phyloP scores from a whole-genome alignment of 2,797 vertebrate species.

The Girardinus metallicus region DNA sequence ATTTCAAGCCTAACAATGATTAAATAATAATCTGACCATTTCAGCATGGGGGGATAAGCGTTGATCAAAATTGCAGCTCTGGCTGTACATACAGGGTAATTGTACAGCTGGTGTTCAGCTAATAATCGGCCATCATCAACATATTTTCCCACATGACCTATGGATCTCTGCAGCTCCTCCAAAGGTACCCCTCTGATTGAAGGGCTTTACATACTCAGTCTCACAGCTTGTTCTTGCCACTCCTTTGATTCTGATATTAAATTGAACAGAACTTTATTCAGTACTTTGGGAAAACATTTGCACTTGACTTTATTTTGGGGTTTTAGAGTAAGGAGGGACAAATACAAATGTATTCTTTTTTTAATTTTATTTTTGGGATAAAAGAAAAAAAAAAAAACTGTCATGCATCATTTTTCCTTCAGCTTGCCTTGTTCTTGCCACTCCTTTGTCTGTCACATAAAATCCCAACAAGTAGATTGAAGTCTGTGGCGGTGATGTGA shows the following conservation, averaged over 20 bases:
- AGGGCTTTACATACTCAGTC: background rate
- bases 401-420: background rate
- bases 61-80: background rate
- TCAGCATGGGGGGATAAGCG: background rate
- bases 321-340: too few species aligned
- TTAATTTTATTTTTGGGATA: background rate
- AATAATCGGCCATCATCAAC: background rate
- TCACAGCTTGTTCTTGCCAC: background rate
- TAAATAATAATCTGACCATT: background rate
- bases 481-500: background rate
- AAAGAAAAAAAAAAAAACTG: background rate
- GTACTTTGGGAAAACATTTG: too few species aligned
- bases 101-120: background rate
- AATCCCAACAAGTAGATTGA: background rate
- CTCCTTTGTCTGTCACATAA: background rate
- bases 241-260: background rate
- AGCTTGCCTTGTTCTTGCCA: background rate
- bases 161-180: background rate
- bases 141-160: background rate
- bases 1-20: background rate
- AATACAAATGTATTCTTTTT: too few species aligned
- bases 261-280: too few species aligned
- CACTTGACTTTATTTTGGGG: too few species aligned
- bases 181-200: background rate
- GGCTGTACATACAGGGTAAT: background rate